A percentile compares a stretch with the other conserved stretches of the same genome.
Evolutionary conservation across 1,140 invertebrate species (phyloP).

Genomic region (Caerostris extrusa): DNA sequence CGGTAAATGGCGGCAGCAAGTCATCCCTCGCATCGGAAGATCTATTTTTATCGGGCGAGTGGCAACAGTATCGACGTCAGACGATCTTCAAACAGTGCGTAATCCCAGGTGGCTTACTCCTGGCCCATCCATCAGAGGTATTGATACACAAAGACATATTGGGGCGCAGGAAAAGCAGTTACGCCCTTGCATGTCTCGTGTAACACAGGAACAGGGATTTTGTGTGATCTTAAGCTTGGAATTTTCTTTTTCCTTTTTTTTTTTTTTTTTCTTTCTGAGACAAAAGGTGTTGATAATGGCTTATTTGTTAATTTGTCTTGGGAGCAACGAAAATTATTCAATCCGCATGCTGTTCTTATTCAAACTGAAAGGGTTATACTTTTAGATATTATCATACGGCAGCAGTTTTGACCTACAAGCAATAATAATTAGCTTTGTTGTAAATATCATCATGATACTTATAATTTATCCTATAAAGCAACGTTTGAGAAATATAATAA

Average conservation of each 20-base stretch:
- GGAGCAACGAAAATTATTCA: no score
- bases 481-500: no score
- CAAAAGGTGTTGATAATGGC: background rate
- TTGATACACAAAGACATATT: conserved; percentile 42
- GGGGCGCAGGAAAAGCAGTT: background rate
- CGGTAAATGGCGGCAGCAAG: conserved; percentile 16
- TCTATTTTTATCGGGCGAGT: background rate
- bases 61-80: conserved; percentile 36
- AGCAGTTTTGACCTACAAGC: no score
- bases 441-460: no score
- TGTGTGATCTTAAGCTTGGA: background rate
- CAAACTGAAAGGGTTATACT: no score
- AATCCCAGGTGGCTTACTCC: conserved; percentile 45
- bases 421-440: no score
- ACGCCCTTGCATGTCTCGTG: background rate
- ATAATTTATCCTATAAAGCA: no score
- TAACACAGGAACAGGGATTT: no score
- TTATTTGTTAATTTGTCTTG: background rate
- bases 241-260: background rate
- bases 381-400: no score
- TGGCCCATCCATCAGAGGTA: background rate
- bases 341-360: no score
- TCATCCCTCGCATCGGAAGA: background rate
- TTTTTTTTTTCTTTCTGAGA: background rate
- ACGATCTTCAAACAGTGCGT: conserved; percentile 21